Conservation (phyloP, 1,140 invertebrate species). For the Monochamus saltuarius region DNA sequence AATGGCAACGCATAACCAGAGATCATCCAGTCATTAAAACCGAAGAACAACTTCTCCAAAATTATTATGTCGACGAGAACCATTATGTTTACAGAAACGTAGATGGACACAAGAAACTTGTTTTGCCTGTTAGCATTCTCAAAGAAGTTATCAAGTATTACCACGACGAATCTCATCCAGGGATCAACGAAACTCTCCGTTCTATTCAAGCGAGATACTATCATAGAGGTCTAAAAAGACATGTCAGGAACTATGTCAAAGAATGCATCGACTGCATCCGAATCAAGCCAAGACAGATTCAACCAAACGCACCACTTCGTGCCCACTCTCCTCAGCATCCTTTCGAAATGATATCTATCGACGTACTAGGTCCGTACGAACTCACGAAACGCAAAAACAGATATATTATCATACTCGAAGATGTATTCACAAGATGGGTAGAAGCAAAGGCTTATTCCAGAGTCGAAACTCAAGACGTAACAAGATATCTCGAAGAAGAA, state of each 20-base stretch:
- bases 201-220: neutral
- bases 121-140: no score
- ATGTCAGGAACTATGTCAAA: neutral
- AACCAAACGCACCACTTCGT: neutral
- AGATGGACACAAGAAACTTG: no score
- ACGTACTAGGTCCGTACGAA: constrained; percentile 3
- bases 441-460: neutral
- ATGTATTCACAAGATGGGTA: constrained; percentile 11
- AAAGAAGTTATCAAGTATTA: no score
- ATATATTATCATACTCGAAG: constrained; percentile 6
- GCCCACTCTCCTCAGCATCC: neutral
- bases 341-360: constrained; percentile 39
- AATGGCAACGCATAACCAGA: neutral
- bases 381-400: neutral
- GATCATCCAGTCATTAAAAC: no score
- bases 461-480: neutral
- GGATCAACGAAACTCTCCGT: no score
- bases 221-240: neutral
- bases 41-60: no score
- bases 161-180: no score
- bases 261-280: neutral
- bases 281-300: neutral
- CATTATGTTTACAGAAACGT: no score
- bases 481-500: neutral
- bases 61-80: no score